Base-by-base conservation (phyloP, 1,140 invertebrate species). In the Drosophila rufa region DNA sequence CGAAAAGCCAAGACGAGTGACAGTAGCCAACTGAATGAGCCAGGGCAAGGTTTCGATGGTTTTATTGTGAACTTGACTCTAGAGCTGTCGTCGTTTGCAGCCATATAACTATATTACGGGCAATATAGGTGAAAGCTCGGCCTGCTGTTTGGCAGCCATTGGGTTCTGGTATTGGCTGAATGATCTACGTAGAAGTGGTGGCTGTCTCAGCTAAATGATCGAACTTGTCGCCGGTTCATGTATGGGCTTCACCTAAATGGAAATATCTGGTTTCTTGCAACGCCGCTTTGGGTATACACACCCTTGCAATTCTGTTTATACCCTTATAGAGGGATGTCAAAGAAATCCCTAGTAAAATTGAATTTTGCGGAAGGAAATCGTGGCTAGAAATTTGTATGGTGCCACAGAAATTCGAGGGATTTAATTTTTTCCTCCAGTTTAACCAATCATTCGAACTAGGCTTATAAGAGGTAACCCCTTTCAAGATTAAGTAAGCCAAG, bases 11-110 rank as follows among this genome's bases (percentile, higher is more conserved):
- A 59, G 45, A 40, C 70, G 70, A 74, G 68, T 50, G 80, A 65
- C 71, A 87, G 67, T 77, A 89, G 71, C 56, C 70, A 80, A 86
- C 83, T 86, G 80, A 86, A 46, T 64, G 59, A 76, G 71, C 76
- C 84, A 80, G 81, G 76, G 80, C 83, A 69, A 71, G 66, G 60
- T 79, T 83, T 64, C 46, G 61, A 89, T 75, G 77, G 76, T 87
- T 87, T 87, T 89, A 84, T 89, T 71, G 40, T 79, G 76, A 89
- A 89, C 83, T 89, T 89, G 84, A 89, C 68, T 89, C 69, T 60
- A 55, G 36, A 47, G 48, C 56, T 33, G 43, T 19, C 56, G 57
- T 33, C 43, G 70, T 60, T 42, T 77, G 33, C 66, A 68, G 45
- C 50, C 53, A 40, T 11, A 55, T 55, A 55, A 22, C 62, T 30